Evolutionary conservation across 2,797 vertebrate species (phyloP), one percentile per base, ranked within the genome.

Genomic region (Clangula hyemalis): DNA sequence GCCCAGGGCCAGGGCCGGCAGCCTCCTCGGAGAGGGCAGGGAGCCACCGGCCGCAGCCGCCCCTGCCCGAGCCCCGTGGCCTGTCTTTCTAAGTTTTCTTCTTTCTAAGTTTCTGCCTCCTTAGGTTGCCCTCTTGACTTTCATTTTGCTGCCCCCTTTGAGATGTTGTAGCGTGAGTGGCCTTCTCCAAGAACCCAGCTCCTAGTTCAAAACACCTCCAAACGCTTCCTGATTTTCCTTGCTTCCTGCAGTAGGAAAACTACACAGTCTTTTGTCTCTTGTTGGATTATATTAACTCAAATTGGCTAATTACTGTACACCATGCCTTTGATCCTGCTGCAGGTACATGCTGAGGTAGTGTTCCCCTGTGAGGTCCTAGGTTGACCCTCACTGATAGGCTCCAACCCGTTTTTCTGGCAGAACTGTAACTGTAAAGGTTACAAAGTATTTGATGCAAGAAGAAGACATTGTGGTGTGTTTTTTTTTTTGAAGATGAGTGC

Each of bases 81-180:
- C 21, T 28, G 11, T 3, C 14, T 13, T 13, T n/a, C 6, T 7
- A 1, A 27, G 12, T 14, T 45, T 45, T n/a, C n/a, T 0, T 22
- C 9, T 13, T 13, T n/a, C 6, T 7, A 1, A 27, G 12, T 14
- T 45, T 45, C 20, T 58, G 32, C 13, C 6, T 43, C 6, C 1
- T 11, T 43, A 5, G 10, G 30, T 64, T 56, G 51, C 13, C 14
- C 27, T 61, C 4, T n/a, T 15, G 17, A 19, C 5, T 34, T 0
- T 8, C 62, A 17, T 70, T 65, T 56, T 10, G 0, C 14, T 0
- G 0, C 11, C 25, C n/a, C 58, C 24, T 68, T 17, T 25, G 57
- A 75, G 32, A 14, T 11, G 5, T 53, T 38, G 3, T 22, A 11
- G 49, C 21, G 0, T 11, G n/a, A 45, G 13, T 22, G 32, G 56